These are phyloP conservation scores for Cossypha niveicapilla DNA, from an alignment of 2,797 vertebrate genomes.

Conservation along the genomic window DNA sequence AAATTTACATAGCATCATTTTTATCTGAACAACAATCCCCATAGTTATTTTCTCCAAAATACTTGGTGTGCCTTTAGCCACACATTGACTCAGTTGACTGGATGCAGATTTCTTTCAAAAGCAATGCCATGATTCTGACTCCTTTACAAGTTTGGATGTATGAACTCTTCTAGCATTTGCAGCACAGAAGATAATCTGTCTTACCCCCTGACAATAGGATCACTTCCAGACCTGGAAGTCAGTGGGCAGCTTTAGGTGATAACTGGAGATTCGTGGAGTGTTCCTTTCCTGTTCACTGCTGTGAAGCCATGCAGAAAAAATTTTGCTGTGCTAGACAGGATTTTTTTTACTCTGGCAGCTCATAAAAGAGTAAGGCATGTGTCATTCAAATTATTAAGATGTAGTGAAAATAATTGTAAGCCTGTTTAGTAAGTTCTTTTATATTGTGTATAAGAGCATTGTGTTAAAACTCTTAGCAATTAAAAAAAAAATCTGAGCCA, in stretches of 20 bases:
- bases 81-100: not conserved
- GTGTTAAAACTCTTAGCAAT: not conserved
- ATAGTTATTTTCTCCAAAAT: not conserved
- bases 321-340: not conserved
- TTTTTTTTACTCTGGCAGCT: slow-evolving; percentile 26
- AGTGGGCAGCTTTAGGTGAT: not conserved
- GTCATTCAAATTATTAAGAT: slow-evolving; percentile 30
- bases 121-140: not conserved
- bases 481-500: not conserved
- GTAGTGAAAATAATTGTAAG: slow-evolving; percentile 20
- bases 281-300: not conserved
- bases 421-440: not conserved
- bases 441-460: not conserved
- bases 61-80: not conserved
- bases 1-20: not conserved
- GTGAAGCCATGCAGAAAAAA: slow-evolving; percentile 10
- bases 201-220: not conserved
- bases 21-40: not conserved
- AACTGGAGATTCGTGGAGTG: not conserved
- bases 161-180: not conserved
- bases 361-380: slow-evolving; percentile 12
- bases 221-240: not conserved
- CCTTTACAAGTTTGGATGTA: not conserved
- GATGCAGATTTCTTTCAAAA: not conserved
- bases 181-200: not conserved